phyloP scores from a whole-genome alignment of 2,113 vertebrate species.

The Rhineura floridana region DNA sequence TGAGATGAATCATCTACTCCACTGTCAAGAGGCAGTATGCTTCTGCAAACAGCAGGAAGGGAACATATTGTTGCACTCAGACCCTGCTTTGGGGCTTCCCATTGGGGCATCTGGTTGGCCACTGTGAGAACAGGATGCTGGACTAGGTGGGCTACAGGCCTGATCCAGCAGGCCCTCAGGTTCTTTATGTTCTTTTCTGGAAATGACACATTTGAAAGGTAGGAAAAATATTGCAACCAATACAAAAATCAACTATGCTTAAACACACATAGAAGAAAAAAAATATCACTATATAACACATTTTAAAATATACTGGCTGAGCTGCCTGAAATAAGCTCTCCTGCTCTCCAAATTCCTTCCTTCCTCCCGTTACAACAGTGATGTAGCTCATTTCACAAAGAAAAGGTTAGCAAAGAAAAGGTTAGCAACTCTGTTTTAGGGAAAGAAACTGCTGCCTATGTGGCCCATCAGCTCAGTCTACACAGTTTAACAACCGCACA shows the following conservation, averaged over 20 bases:
- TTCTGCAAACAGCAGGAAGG: too few relatives aligned
- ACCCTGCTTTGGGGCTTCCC: too few relatives aligned
- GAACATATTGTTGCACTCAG: too few relatives aligned
- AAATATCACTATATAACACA: neutral
- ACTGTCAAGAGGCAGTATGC: too few relatives aligned
- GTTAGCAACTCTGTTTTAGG: neutral
- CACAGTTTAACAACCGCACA: neutral
- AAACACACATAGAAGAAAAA: neutral
- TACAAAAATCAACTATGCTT: neutral
- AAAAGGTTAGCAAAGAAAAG: slow-evolving; percentile 1
- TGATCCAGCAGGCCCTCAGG: too few relatives aligned
- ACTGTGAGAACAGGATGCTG: too few relatives aligned
- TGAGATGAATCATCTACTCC: too few relatives aligned
- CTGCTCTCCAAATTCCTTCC: neutral
- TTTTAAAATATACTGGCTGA: neutral
- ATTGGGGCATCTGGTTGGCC: too few relatives aligned
- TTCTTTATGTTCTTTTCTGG: too few relatives aligned
- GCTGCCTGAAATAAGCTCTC: slow-evolving; percentile 3
- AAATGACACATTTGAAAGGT: neutral
- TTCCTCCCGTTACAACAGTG: neutral
- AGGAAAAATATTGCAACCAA: neutral
- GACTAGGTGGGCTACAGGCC: too few relatives aligned
- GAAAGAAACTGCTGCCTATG: neutral
- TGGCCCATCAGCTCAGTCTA: neutral
- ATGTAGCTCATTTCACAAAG: slow-evolving; percentile 12